phyloP scores from a whole-genome alignment of 2,113 vertebrate genomes.

The Manacus vitellinus region DNA sequence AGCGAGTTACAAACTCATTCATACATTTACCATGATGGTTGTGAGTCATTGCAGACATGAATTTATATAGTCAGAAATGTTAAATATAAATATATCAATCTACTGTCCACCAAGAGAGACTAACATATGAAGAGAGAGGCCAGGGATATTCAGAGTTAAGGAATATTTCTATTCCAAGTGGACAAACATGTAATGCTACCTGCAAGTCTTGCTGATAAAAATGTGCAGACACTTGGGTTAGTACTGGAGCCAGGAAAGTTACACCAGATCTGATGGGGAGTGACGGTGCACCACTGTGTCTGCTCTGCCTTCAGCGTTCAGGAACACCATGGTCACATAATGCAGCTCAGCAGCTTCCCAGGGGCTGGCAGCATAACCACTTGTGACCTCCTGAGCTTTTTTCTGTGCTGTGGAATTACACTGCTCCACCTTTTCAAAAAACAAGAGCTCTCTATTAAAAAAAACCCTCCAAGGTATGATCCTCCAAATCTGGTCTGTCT shows the following conservation, averaged over 20 bases:
- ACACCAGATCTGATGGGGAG: not conserved
- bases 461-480: not conserved
- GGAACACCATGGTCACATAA: fast-evolving
- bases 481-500: not conserved
- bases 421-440: not conserved
- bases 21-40: not conserved
- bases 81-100: not conserved
- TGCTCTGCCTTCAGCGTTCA: not conserved
- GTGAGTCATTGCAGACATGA: not conserved
- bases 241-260: not conserved
- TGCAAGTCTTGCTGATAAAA: conserved; percentile 41
- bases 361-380: not conserved
- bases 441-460: not conserved
- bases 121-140: not conserved
- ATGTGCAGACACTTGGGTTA: conserved; percentile 16
- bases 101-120: not conserved
- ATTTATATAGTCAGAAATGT: not conserved
- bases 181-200: conserved; percentile 26
- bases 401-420: not conserved
- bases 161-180: conserved; percentile 1
- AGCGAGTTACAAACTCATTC: not conserved
- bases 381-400: not conserved
- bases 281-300: not conserved
- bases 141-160: conserved; percentile 18
- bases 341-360: not conserved